Evolutionary conservation across 2,797 vertebrate species (phyloP), one percentile per base, ranked within the genome.

Genomic region (Enteromius anoplus): DNA sequence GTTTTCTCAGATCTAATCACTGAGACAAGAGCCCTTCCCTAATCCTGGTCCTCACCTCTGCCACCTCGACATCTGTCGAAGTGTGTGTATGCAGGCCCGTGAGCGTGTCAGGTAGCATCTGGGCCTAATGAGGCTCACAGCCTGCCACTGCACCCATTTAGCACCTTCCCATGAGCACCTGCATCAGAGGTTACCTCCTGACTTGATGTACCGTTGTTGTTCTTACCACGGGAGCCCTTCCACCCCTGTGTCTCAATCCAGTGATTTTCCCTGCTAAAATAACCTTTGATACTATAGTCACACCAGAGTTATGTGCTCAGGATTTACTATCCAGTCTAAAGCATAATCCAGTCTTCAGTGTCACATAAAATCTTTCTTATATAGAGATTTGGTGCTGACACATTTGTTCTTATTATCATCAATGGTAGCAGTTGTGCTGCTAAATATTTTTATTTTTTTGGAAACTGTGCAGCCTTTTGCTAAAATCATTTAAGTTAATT

Each of bases 121-220:
- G 93, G 91, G 91, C 88, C 80, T 91, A 91, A 93, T 92, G 92
- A 93, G 92, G 86, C 90, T 87, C 89, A 82, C 91, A 86, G 92
- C 86, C 83, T 89, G 91, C 88, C 85, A 85, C 80, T 88, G 84
- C 88, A 88, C 89, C 89, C 88, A 83, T 92, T 93, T 93, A 92
- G 89, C 89, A 80, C 90, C 89, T 91, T 87, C 89, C 87, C 85
- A 82, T 76, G 12, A 79, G 88, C 92, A 90, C 91, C 91, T 92
- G 92, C 87, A 89, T 89, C 88, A 92, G 90, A 93, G 92, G 92
- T 92, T 91, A 90, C 73, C 65, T 71, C 53, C 80, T 82, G 75
- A 85, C 45, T 55, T 49, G 40, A 68, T 90, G 90, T 15, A 80
- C 87, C 3, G 21, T 85, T 86, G 76, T 10, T 80, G 85, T 93